A percentile compares a stretch with the other conserved stretches of the same genome.
Evolutionary conservation across 1,140 invertebrate genomes (phyloP).

Genomic region (Brachionus sp.): DNA sequence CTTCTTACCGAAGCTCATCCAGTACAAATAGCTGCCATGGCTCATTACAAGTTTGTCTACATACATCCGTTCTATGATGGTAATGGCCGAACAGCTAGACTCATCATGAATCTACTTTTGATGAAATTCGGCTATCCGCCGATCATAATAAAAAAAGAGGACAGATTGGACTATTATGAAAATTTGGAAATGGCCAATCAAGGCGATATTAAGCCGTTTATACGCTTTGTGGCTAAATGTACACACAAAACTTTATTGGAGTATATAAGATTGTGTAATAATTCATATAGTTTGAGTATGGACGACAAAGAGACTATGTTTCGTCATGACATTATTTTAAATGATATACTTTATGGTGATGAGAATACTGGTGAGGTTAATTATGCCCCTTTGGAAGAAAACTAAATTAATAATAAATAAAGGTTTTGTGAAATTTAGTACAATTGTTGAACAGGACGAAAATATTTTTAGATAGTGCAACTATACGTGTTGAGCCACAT

Average conservation of each 20-base stretch:
- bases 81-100: constrained; percentile 85
- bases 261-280: constrained; percentile 61
- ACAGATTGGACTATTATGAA: constrained; percentile 73
- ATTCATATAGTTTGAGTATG: constrained; percentile 22
- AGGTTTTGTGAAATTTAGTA: no score
- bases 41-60: constrained; percentile 91
- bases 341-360: not conserved
- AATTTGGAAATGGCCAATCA: constrained; percentile 82
- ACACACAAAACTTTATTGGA: constrained; percentile 87
- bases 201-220: constrained; percentile 66
- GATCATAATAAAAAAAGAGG: constrained; percentile 86
- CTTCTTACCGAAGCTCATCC: constrained; percentile 69
- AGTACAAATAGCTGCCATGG: constrained; percentile 78
- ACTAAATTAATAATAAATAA: no score
- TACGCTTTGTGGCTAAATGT: constrained; percentile 82
- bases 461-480: no score
- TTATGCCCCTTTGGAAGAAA: not conserved
- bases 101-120: constrained; percentile 93
- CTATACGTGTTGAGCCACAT: no score
- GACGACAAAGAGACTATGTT: constrained; percentile 15
- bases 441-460: no score
- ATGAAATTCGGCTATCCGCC: constrained; percentile 96
- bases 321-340: not conserved
- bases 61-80: constrained; percentile 76
- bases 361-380: not conserved